Evolutionary conservation across 2,888 invertebrate species (phyloP).

Genomic region (Mechanitis messenoides): DNA sequence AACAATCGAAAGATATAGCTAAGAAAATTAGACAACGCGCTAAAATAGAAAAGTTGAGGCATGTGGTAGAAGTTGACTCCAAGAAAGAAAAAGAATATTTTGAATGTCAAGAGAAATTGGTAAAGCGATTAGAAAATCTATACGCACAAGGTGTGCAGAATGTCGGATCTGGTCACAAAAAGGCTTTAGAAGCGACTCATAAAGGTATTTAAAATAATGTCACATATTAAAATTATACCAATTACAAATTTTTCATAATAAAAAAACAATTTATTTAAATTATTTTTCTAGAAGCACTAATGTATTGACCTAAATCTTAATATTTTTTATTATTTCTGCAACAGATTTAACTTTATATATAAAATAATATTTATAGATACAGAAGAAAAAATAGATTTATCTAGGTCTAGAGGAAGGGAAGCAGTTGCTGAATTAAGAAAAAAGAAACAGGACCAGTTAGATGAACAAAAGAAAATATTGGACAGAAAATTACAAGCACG

Average conservation of each 20-base stretch:
- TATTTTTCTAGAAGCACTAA: too few relatives aligned
- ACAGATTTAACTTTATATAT: neutral
- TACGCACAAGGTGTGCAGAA: conserved; percentile 53
- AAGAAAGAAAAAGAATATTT: conserved; percentile 60
- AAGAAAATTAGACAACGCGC: conserved; percentile 67
- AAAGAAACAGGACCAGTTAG: conserved; percentile 57
- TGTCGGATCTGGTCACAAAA: conserved; percentile 57
- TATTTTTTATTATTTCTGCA: neutral
- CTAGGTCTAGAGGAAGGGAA: conserved; percentile 58
- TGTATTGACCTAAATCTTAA: too few relatives aligned
- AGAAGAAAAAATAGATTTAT: conserved; percentile 47
- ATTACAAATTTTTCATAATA: too few relatives aligned
- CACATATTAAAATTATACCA: too few relatives aligned
- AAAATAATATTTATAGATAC: conserved; percentile 27
- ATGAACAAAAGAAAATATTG: conserved; percentile 57
- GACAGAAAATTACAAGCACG: conserved; percentile 66
- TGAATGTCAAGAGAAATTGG: conserved; percentile 56
- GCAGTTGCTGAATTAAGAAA: conserved; percentile 54
- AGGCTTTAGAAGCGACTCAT: conserved; percentile 44
- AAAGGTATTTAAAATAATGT: conserved; percentile 37
- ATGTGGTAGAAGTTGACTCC: conserved; percentile 49
- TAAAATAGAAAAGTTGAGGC: conserved; percentile 57
- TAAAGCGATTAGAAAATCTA: conserved; percentile 56
- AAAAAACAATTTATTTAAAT: too few relatives aligned
- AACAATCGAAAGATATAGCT: conserved; percentile 72